These are phyloP conservation scores for Heterodera filipjevi DNA, from an alignment of 2,888 invertebrate species.

Conservation along the genomic window DNA sequence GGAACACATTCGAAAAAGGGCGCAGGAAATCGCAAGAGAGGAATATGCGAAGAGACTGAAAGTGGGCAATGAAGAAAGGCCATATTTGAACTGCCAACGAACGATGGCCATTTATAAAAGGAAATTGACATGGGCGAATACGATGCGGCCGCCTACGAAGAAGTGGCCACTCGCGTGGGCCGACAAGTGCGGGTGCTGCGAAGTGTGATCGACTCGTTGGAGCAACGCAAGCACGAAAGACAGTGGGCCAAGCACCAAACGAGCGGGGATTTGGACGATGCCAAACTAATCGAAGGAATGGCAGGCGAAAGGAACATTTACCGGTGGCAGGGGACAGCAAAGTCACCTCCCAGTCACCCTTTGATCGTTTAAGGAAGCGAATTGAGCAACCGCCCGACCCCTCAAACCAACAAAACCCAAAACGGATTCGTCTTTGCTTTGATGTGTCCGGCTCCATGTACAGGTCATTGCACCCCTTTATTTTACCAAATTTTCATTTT, in stretches of 20 bases:
- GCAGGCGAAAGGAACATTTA: slow-evolving; percentile 91
- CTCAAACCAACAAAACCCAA: slow-evolving; percentile 85
- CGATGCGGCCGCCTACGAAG: slow-evolving; percentile 84
- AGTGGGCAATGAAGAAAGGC: slow-evolving; percentile 32
- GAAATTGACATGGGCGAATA: slow-evolving; percentile 94
- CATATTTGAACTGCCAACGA: too few species aligned
- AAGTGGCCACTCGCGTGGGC: slow-evolving; percentile 76
- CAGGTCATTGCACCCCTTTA: slow-evolving; percentile 79
- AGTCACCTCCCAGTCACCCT: background rate
- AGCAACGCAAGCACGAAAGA: slow-evolving; percentile 80
- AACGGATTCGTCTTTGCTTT: slow-evolving; percentile 71
- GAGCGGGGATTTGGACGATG: slow-evolving; percentile 84
- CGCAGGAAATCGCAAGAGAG: slow-evolving; percentile 87
- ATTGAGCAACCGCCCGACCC: slow-evolving; percentile 62
- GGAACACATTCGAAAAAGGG: slow-evolving; percentile 81
- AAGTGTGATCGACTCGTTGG: slow-evolving; percentile 81
- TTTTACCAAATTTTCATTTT: slow-evolving; percentile 78
- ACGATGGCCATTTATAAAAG: slow-evolving; percentile 55
- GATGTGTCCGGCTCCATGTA: slow-evolving; percentile 98
- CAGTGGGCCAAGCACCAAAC: slow-evolving; percentile 90
- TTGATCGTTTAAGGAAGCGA: slow-evolving; percentile 46
- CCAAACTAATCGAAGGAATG: slow-evolving; percentile 86
- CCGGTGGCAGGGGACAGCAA: slow-evolving; percentile 66
- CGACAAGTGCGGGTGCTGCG: slow-evolving; percentile 81
- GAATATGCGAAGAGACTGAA: slow-evolving; percentile 62